Percentiles rank a stretch among this genome's conserved stretches.
Conservation (phyloP, 2,113 vertebrate genomes). For the Glareola pratincola region DNA sequence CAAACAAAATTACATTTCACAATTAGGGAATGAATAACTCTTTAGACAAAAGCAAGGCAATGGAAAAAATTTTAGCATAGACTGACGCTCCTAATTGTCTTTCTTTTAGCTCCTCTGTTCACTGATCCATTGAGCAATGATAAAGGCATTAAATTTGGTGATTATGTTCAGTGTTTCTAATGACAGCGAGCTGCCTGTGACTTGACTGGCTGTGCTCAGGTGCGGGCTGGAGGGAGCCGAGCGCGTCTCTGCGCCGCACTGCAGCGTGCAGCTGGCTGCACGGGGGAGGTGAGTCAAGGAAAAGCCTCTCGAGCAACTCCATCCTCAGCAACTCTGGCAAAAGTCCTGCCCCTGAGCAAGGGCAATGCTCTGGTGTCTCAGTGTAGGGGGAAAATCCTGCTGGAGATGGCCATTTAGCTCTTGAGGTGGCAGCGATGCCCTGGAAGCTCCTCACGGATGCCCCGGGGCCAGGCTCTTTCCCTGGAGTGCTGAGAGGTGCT, state of each 20-base stretch:
- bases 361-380: neutral
- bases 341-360: neutral
- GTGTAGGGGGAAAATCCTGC: neutral
- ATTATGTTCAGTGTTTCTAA: conserved; percentile 69
- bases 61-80: conserved; percentile 36
- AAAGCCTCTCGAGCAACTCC: neutral
- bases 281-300: neutral
- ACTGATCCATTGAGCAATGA: conserved; percentile 70
- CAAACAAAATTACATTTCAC: conserved; percentile 71
- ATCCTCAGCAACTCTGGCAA: neutral
- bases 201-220: conserved; percentile 49
- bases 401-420: neutral
- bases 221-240: conserved; percentile 25
- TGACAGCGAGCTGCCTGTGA: conserved; percentile 53
- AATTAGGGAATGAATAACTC: conserved; percentile 70
- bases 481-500: neutral
- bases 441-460: neutral
- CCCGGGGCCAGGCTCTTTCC: neutral
- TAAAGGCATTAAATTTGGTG: conserved; percentile 74
- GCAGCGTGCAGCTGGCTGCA: neutral
- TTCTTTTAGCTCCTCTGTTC: conserved; percentile 64
- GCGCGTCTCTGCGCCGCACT: neutral
- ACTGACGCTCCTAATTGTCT: conserved; percentile 64
- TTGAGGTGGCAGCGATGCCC: neutral
- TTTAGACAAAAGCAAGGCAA: conserved; percentile 62